Base-by-base conservation (phyloP, 1,140 invertebrate species). In the Coenobita brevimanus region DNA sequence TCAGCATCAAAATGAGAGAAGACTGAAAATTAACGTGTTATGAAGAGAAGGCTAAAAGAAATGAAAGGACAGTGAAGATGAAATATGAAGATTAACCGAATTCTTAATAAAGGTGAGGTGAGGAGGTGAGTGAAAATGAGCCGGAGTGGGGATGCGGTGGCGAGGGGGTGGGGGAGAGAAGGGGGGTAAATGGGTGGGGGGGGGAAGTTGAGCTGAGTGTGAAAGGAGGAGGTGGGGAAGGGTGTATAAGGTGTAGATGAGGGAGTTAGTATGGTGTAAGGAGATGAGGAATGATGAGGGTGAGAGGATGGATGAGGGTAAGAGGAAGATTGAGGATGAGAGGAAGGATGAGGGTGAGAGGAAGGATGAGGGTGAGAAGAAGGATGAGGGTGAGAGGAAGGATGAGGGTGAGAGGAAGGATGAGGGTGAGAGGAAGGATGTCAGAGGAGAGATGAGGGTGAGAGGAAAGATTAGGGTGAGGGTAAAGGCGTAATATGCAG, bases 1-100 rank as follows among this genome's bases (percentile, higher is more conserved):
- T 8, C n/a, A 73, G 69, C n/a, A 30, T 27, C 17, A 73, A 30
- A 73, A 17, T 27, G 69, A 73, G 69, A 73, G 69, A 73, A 17
- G 33, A 30, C n/a, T 50, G 69, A 73, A 30, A 73, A 17, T 27
- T 21, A 73, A 17, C n/a, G 69, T 27, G n/a, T 27, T 21, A 73
- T 30, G 17, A 17, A 33, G 2, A 38, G 38, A 8, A 4, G 33
- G 17, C 6, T 4, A 30, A 64, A 30, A 64, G 3, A 17, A 21
- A 64, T 6, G 33, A 21, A 64, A 64, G 17, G 33, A n/a, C 54
- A 13, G 54, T n/a, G 54, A 57, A 10, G n/a, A 13, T 57, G n/a
- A 57, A 57, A 57, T 13, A 57, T 13, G 54, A 57, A 57, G n/a
- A 57, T 13, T 13, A n/a, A 57, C 13, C n/a, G n/a, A n/a, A 13